A percentile compares a stretch with the other conserved stretches of the same genome.
These are phyloP conservation scores for Platygyra sinensis DNA, from an alignment of 64 coral and sea anemone species.

Conservation along the genomic window DNA sequence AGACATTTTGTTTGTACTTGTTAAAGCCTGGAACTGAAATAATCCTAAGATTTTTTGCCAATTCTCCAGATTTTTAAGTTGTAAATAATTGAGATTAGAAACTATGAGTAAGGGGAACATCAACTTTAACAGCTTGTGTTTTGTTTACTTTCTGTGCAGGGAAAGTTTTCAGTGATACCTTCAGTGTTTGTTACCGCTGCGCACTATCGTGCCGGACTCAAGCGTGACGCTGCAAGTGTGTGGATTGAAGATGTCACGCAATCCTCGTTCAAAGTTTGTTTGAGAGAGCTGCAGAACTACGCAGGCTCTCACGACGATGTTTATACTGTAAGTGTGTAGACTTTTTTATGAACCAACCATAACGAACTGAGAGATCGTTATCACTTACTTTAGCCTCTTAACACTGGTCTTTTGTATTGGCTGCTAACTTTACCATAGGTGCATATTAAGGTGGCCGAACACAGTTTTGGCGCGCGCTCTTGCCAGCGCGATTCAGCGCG, in stretches of 20 bases:
- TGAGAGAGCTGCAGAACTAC: constrained; percentile 82
- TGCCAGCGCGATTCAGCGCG: too few species aligned
- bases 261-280: constrained; percentile 60
- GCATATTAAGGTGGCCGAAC: too few species aligned
- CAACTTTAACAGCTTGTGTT: neutral
- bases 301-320: constrained; percentile 61
- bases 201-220: constrained; percentile 16
- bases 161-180: constrained; percentile 30
- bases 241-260: constrained; percentile 70
- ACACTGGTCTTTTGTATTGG: neutral
- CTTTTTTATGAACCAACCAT: neutral
- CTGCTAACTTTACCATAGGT: too few species aligned
- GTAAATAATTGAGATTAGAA: too few species aligned
- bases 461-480: too few species aligned
- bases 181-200: constrained; percentile 46
- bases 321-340: constrained; percentile 21
- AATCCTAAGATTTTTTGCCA: too few species aligned
- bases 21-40: too few species aligned
- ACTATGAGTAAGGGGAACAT: neutral
- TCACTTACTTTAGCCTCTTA: neutral
- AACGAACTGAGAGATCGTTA: neutral
- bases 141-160: neutral
- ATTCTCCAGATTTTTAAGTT: too few species aligned
- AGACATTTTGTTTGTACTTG: too few species aligned
- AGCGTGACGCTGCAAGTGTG: constrained; percentile 67